Conservation (phyloP, 2,797 vertebrate species). For the Galago senegalensis region DNA sequence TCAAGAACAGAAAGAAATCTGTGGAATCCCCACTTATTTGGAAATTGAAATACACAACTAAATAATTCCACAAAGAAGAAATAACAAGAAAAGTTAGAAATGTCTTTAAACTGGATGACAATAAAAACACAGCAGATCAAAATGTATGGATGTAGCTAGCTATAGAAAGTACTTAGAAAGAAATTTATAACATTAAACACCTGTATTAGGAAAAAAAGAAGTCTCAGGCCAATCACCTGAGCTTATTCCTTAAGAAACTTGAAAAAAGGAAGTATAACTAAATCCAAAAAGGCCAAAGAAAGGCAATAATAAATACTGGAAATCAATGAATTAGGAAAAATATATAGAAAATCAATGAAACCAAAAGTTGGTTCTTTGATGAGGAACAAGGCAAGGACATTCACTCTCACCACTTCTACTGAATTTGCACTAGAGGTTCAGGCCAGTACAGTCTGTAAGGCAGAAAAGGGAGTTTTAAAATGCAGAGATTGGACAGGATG, state of each 20-base stretch:
- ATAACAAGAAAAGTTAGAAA: constrained; percentile 38
- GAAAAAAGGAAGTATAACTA: not conserved
- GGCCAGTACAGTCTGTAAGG: not conserved
- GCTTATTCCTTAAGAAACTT: constrained; percentile 36
- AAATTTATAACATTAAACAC: not conserved
- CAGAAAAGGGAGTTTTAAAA: constrained; percentile 22
- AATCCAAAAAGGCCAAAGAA: constrained; percentile 9
- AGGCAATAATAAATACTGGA: constrained; percentile 43
- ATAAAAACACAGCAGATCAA: constrained; percentile 55
- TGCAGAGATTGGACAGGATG: not conserved
- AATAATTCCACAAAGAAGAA: constrained; percentile 60
- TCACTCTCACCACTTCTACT: not conserved
- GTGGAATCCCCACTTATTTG: constrained; percentile 4
- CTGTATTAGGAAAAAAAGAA: not conserved
- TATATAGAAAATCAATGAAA: constrained; percentile 38
- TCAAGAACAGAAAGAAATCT: constrained; percentile 14
- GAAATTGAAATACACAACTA: constrained; percentile 26
- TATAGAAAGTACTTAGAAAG: not conserved
- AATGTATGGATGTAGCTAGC: not conserved
- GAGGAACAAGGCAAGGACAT: constrained; percentile 7
- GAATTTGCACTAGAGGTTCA: not conserved
- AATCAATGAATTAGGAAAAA: not conserved
- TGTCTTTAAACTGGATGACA: constrained; percentile 43
- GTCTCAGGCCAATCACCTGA: constrained; percentile 16
- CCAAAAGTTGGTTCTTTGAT: constrained; percentile 6